These are phyloP conservation scores for Patella ulyssiponensis DNA, from an alignment of 2,888 invertebrate species.

Conservation along the genomic window DNA sequence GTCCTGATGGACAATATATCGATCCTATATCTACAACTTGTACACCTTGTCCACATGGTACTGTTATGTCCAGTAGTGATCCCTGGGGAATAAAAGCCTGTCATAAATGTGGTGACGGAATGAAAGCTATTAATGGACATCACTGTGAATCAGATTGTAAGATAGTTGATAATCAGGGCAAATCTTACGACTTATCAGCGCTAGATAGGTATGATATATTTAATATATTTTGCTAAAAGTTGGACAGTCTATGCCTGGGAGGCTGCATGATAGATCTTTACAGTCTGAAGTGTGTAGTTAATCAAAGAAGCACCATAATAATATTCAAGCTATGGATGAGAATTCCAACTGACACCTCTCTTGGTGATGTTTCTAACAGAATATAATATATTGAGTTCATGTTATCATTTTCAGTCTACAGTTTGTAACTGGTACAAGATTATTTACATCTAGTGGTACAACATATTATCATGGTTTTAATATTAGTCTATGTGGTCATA, in stretches of 20 bases:
- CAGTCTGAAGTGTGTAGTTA: too few relatives aligned
- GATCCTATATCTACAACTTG: conserved; percentile 71
- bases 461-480: conserved; percentile 76
- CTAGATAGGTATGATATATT: conserved; percentile 66
- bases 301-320: too few relatives aligned
- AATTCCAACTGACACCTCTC: too few relatives aligned
- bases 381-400: background rate
- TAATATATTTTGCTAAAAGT: too few relatives aligned
- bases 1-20: conserved; percentile 75
- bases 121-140: conserved; percentile 70
- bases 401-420: conserved; percentile 46
- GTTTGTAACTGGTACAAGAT: conserved; percentile 55
- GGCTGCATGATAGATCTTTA: too few relatives aligned
- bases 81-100: conserved; percentile 71
- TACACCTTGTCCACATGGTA: conserved; percentile 72
- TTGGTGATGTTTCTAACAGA: too few relatives aligned
- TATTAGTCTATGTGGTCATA: conserved; percentile 74
- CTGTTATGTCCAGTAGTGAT: conserved; percentile 57
- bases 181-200: conserved; percentile 62
- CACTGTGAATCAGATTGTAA: conserved; percentile 73
- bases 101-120: conserved; percentile 74
- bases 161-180: conserved; percentile 52
- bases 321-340: too few relatives aligned
- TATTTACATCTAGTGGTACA: conserved; percentile 74
- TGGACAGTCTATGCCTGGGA: too few relatives aligned